Evolutionary conservation across 2,113 vertebrate species (phyloP), one percentile per base, ranked within the genome.

Genomic region (Labrus mixtus): DNA sequence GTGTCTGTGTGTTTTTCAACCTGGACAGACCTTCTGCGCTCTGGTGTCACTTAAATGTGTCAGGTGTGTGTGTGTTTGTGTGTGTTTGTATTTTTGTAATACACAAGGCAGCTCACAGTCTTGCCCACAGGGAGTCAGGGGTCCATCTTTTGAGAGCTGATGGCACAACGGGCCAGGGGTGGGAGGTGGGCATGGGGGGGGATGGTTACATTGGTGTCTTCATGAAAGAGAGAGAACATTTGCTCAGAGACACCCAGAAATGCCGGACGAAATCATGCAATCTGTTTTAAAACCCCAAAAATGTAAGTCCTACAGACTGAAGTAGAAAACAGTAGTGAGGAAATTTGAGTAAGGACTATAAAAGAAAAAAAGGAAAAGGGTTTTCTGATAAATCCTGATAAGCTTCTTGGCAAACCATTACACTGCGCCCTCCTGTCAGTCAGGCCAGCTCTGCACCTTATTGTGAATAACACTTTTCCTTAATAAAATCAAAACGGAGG

Each of bases 11-110:
- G 33, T 10, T 16, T 6, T 66, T 74, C 16, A 73, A 78, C 58
- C 68, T 74, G 80, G 61, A 67, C 69, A 82, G 72, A 73, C 87
- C 57, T 77, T 72, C 68, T 85, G 86, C 33, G 33, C 78, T 76
- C 76, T 77, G 62, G 77, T 72, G 79, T 63, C 58, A 79, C 55
- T 37, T 73, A 11, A 2, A 59, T 41, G 36, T 46, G 51, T 72
- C 29, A 67, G n/a, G 57, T 3, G 48, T 60, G 51, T 61, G 66
- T 56, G 48, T 60, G 51, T 61, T 60, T 56, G 29, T 66, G 56
- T 54, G 48, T 36, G 36, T 12, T 50, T 20, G 20, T 17, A 59
- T 71, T 56, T 74, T 77, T 53, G 56, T 41, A 41, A 33, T 41
- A 41, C 19, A n/a, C 8, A 1, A 9, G 48, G 48, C 15, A 19